Percentiles rank a stretch among this genome's conserved stretches.
Conservation (phyloP, 2,113 vertebrate species). For the Pterophyllum scalare region DNA sequence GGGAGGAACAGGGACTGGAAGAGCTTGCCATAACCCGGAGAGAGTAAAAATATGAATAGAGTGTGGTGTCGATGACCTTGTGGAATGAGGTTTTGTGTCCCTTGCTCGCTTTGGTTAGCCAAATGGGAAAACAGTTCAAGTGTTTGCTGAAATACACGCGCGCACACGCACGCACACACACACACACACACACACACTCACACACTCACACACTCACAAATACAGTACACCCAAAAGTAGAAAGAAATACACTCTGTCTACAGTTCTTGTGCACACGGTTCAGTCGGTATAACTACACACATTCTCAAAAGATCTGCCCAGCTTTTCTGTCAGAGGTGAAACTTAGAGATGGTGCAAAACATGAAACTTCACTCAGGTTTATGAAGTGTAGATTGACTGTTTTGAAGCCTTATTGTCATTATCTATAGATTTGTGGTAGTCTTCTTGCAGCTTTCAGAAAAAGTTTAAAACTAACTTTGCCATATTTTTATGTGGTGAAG, state of each 20-base stretch:
- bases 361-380: neutral
- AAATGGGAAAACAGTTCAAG: slow-evolving; percentile 56
- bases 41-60: slow-evolving; percentile 69
- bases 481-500: no score
- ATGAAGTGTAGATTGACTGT: neutral
- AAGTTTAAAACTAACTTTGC: neutral
- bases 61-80: slow-evolving; percentile 71
- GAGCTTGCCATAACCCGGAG: slow-evolving; percentile 55
- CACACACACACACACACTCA: neutral
- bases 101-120: slow-evolving; percentile 31
- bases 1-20: slow-evolving; percentile 16
- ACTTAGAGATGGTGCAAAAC: neutral
- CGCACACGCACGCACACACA: neutral
- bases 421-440: neutral
- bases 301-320: neutral
- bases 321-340: neutral
- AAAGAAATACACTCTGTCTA: neutral
- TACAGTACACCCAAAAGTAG: neutral
- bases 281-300: slow-evolving; percentile 1
- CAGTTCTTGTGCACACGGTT: neutral
- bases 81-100: slow-evolving; percentile 66
- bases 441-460: neutral
- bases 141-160: slow-evolving; percentile 10
- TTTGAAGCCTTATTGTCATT: neutral
- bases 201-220: neutral